These are phyloP conservation scores for Oligia fasciuncula DNA, from an alignment of 2,888 invertebrate species.

Conservation along the genomic window DNA sequence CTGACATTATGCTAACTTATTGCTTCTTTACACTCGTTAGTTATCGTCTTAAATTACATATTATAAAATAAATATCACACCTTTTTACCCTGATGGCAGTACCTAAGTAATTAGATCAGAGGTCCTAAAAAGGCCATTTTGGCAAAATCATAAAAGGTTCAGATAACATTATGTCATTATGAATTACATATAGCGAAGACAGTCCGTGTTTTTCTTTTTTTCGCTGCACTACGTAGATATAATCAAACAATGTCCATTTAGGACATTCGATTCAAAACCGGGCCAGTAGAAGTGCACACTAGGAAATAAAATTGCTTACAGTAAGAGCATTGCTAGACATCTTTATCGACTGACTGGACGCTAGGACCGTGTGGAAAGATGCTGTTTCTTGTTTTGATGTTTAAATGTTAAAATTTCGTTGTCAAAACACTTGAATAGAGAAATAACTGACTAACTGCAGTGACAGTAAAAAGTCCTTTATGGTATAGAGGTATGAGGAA, in stretches of 20 bases:
- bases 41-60: constrained; percentile 28
- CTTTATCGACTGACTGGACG: constrained; percentile 18
- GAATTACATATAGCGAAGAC: too few species aligned
- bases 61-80: constrained; percentile 20
- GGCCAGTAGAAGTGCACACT: constrained; percentile 20
- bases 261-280: too few species aligned
- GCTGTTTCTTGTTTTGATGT: not conserved
- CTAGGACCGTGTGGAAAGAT: not conserved
- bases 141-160: too few species aligned
- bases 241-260: too few species aligned
- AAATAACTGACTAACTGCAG: too few species aligned
- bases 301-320: constrained; percentile 33
- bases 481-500: too few species aligned
- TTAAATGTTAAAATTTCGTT: not conserved
- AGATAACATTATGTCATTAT: too few species aligned
- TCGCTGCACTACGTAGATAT: too few species aligned
- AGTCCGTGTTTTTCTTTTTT: too few species aligned
- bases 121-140: too few species aligned
- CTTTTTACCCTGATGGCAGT: not conserved
- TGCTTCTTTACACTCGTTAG: constrained; percentile 36
- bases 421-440: too few species aligned
- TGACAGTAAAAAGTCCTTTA: too few species aligned
- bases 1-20: constrained; percentile 50
- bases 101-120: not conserved
- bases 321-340: constrained; percentile 6